Conservation (phyloP, 2,113 vertebrate genomes). For the Solenodon paradoxus region DNA sequence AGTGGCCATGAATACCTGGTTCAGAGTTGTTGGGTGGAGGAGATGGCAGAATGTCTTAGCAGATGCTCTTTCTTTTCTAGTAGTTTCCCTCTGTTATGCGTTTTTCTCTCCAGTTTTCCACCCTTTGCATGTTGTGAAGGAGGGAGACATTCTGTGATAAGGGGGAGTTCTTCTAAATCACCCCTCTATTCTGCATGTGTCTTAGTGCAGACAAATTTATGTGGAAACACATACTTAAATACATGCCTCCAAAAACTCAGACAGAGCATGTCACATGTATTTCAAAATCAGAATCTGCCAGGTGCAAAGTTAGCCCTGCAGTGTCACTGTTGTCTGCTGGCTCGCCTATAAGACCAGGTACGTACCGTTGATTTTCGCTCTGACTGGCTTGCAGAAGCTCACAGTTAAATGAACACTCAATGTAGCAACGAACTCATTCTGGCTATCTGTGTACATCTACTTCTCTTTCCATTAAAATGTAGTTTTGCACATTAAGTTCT, state of each 20-base stretch:
- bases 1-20: background rate
- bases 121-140: background rate
- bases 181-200: rapidly evolving
- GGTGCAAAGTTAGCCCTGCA: background rate
- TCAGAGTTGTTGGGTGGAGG: background rate
- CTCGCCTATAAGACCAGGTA: background rate
- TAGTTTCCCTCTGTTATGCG: background rate
- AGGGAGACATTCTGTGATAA: background rate
- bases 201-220: background rate
- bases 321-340: background rate
- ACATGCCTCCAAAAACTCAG: too few species aligned
- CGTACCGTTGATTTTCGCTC: background rate
- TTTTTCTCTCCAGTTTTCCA: background rate
- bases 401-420: background rate
- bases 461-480: background rate
- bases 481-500: background rate
- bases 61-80: background rate
- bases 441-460: background rate
- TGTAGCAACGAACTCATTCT: background rate
- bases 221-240: background rate
- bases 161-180: background rate
- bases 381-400: background rate
- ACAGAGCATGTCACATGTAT: background rate
- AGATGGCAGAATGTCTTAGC: background rate
- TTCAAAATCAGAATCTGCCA: background rate